A percentile compares a stretch with the other conserved stretches of the same genome.
These are phyloP conservation scores for Perccottus glenii DNA, from an alignment of 2,113 vertebrate genomes.

Conservation along the genomic window DNA sequence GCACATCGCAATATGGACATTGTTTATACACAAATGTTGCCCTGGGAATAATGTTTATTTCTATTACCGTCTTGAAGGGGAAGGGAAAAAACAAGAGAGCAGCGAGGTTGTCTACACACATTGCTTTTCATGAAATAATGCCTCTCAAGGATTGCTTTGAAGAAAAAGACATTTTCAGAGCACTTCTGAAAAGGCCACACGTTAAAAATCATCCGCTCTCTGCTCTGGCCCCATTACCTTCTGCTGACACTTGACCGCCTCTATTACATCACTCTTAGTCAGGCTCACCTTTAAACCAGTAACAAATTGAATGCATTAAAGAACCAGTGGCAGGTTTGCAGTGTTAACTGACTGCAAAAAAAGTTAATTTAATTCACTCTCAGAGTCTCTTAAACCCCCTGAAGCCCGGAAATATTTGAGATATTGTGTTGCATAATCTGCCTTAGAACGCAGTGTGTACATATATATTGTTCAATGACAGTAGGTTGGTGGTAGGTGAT, in stretches of 20 bases:
- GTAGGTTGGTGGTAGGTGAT: too few species aligned
- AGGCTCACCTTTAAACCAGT: background rate
- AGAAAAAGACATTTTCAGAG: conserved; percentile 49
- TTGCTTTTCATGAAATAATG: conserved; percentile 75
- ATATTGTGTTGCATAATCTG: background rate
- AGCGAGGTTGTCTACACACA: conserved; percentile 52
- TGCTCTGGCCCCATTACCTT: conserved; percentile 23
- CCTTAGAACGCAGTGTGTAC: too few species aligned
- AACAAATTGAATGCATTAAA: background rate
- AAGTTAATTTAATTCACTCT: background rate
- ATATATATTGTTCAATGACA: too few species aligned
- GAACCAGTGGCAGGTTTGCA: too few species aligned
- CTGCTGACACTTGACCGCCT: background rate
- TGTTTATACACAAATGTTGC: conserved; percentile 78
- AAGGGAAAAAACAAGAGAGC: conserved; percentile 7
- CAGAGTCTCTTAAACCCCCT: background rate
- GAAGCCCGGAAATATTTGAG: too few species aligned
- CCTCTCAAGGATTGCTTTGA: conserved; percentile 72
- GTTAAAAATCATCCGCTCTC: conserved; percentile 44
- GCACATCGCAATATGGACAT: conserved; percentile 73
- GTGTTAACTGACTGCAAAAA: background rate
- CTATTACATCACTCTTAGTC: background rate
- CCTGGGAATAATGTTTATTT: conserved; percentile 78
- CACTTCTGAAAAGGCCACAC: conserved; percentile 24
- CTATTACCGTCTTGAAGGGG: conserved; percentile 61